These are phyloP conservation scores for Pollimyrus isidori DNA, from an alignment of 2,113 vertebrate genomes.

Conservation along the genomic window DNA sequence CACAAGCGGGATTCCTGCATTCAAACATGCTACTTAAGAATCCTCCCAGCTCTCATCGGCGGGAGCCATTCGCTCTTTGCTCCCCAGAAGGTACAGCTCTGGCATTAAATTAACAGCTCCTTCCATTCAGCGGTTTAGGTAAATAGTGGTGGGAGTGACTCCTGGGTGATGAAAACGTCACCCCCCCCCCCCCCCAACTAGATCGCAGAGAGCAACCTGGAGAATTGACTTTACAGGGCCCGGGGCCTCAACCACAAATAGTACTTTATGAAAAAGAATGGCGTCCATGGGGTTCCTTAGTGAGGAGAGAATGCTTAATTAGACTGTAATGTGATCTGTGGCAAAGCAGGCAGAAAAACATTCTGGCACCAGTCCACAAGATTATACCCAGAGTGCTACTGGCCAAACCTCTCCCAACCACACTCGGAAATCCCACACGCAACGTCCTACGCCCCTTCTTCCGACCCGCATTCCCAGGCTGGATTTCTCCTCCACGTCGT, in stretches of 20 bases:
- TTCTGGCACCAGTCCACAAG: slow-evolving; percentile 63
- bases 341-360: slow-evolving; percentile 72
- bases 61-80: background rate
- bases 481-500: slow-evolving; percentile 37
- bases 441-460: slow-evolving; percentile 43
- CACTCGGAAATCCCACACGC: slow-evolving; percentile 50
- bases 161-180: slow-evolving; percentile 13
- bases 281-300: slow-evolving; percentile 58
- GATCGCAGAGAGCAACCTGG: slow-evolving; percentile 57
- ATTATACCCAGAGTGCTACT: slow-evolving; percentile 41
- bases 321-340: slow-evolving; percentile 73
- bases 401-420: background rate
- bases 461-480: slow-evolving; percentile 58
- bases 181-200: slow-evolving; percentile 34
- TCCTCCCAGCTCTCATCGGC: background rate
- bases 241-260: slow-evolving; percentile 64
- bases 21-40: background rate
- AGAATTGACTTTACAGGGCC: slow-evolving; percentile 52
- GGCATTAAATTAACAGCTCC: background rate
- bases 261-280: slow-evolving; percentile 61
- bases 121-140: background rate
- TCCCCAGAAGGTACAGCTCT: background rate
- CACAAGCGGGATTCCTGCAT: background rate
- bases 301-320: slow-evolving; percentile 71
- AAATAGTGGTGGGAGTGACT: slow-evolving; percentile 15